phyloP scores from a whole-genome alignment of 1,140 invertebrate genomes.

The Orchestia grillus region DNA sequence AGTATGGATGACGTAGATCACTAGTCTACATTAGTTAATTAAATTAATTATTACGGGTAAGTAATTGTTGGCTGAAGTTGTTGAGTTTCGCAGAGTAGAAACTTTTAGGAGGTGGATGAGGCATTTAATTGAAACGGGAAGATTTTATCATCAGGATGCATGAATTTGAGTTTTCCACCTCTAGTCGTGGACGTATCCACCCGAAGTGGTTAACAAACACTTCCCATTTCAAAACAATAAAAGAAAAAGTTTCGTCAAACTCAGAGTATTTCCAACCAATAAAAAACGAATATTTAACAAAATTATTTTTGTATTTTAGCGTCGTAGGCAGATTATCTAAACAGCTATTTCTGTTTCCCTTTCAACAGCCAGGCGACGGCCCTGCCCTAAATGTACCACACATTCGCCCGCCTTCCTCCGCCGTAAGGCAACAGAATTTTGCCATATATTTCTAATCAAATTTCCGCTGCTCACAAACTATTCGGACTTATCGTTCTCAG shows the following conservation, averaged over 20 bases:
- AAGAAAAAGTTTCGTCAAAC: neutral
- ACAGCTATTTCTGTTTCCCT: neutral
- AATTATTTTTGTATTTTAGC: neutral
- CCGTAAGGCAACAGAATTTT: constrained; percentile 27
- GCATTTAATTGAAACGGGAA: neutral
- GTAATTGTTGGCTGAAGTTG: no score
- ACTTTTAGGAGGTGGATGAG: no score
- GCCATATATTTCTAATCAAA: constrained; percentile 51
- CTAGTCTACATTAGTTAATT: no score
- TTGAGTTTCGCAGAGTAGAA: no score
- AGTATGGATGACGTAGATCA: neutral
- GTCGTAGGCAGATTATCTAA: neutral
- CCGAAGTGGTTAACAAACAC: neutral
- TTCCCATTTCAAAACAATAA: neutral
- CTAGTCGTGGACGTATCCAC: neutral
- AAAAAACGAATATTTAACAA: neutral
- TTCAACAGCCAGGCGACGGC: neutral
- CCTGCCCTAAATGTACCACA: neutral
- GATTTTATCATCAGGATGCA: neutral
- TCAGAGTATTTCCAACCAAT: neutral
- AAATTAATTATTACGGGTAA: no score
- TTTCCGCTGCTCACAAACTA: constrained; percentile 45
- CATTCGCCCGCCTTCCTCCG: neutral
- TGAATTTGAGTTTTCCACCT: neutral
- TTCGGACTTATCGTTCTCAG: constrained; percentile 39